A percentile compares a stretch with the other conserved stretches of the same genome.
Conservation (phyloP, 2,888 invertebrate genomes). For the Ryuthela nishihirai region DNA sequence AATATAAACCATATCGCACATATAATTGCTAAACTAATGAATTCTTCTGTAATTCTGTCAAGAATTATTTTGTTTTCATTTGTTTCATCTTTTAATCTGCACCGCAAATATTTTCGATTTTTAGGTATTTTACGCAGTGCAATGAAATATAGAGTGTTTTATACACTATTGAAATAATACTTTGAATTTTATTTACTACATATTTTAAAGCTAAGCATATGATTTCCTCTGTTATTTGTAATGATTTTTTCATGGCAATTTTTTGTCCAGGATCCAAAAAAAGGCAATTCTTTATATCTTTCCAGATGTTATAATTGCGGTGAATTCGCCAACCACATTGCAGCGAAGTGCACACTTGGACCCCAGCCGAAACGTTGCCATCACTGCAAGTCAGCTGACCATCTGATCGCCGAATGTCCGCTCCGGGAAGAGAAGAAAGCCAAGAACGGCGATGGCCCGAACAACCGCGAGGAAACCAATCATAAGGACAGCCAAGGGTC, state of each 20-base stretch:
- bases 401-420: constrained; percentile 86
- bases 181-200: too few species aligned
- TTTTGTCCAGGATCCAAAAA: too few species aligned
- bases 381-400: constrained; percentile 80
- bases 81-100: too few species aligned
- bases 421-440: constrained; percentile 44
- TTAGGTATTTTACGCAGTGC: too few species aligned
- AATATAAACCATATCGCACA: too few species aligned
- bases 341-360: constrained; percentile 79
- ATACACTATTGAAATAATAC: too few species aligned
- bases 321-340: constrained; percentile 87
- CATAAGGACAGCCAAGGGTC: constrained; percentile 12
- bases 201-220: too few species aligned
- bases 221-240: background rate
- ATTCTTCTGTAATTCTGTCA: too few species aligned
- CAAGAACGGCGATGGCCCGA: constrained; percentile 9
- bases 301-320: constrained; percentile 88
- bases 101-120: too few species aligned
- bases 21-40: too few species aligned
- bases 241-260: background rate
- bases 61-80: too few species aligned
- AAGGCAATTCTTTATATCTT: constrained; percentile 10
- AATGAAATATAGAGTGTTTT: too few species aligned
- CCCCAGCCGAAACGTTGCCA: constrained; percentile 90
- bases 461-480: constrained; percentile 22